Evolutionary conservation across 2,113 vertebrate species (phyloP), one percentile per base, ranked within the genome.

Genomic region (Lophura nycthemera): DNA sequence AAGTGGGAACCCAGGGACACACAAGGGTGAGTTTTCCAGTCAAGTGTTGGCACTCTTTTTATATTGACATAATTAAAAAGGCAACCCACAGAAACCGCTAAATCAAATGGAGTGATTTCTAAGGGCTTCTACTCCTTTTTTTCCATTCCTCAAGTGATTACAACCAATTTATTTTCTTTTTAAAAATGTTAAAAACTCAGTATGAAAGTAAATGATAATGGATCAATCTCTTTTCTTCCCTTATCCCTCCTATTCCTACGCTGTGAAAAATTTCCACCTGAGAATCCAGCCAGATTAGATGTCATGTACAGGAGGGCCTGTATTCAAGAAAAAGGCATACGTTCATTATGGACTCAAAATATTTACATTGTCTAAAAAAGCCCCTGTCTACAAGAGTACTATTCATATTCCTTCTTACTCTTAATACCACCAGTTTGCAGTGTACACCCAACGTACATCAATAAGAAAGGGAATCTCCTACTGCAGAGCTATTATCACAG

Each of bases 1-100:
- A 88, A 75, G 72, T 8, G 38, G 82, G 48, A 67, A 40, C 34
- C 42, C 12, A 7, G 73, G 60, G 24, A 67, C 0, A 5, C 1
- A 7, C 5, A 4, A 3, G 50, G 83, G n/a, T 0, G 8, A 52
- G n/a, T 3, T 75, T 45, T 47, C 80, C 63, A 10, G 0, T 0
- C 30, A 83, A 75, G 34, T 0, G 0, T 3, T 17, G 48, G 25
- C 19, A 5, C 29, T 50, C n/a, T 14, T 27, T 5, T n/a, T 40
- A 0, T 32, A 73, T 0, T 73, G 36, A 54, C 0, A n/a, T 67
- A 71, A 72, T 20, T 43, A 38, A 86, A 67, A 71, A 36, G 66
- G 15, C 43, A 93, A 92, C 19, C 43, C 83, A 86, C 61, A 52
- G 27, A 38, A 38, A 20, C 21, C 4, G 9, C 25, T 47, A 17